Evolutionary conservation across 2,888 invertebrate genomes (phyloP).

Genomic region (Trimorus sp.): DNA sequence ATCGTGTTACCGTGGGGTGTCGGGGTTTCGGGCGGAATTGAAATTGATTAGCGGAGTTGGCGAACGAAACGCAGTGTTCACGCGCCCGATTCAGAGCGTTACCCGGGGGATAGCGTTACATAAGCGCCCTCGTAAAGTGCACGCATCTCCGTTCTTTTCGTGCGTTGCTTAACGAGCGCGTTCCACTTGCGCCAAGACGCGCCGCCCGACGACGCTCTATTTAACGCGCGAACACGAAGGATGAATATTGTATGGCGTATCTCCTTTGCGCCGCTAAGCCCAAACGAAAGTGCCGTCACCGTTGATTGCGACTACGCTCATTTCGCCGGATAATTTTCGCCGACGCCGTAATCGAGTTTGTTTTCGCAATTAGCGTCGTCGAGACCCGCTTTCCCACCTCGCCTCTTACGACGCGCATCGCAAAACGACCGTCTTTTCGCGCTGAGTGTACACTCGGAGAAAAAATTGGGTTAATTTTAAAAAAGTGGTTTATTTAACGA

Average conservation of each 20-base stretch:
- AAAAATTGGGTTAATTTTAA: too few species aligned
- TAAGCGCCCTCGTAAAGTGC: slow-evolving; percentile 57
- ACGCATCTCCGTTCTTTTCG: slow-evolving; percentile 22
- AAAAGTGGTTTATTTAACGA: too few species aligned
- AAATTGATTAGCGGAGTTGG: too few species aligned
- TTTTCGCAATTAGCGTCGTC: slow-evolving; percentile 33
- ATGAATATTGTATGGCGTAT: slow-evolving; percentile 45
- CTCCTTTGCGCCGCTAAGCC: slow-evolving; percentile 23
- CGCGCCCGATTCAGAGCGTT: slow-evolving; percentile 50
- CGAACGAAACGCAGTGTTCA: neutral
- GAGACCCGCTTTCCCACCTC: neutral
- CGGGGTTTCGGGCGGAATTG: too few species aligned
- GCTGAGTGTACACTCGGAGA: too few species aligned
- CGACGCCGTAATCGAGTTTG: slow-evolving; percentile 48
- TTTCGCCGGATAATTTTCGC: slow-evolving; percentile 36
- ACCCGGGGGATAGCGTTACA: slow-evolving; percentile 43
- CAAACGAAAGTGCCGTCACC: slow-evolving; percentile 24
- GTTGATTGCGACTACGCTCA: slow-evolving; percentile 33
- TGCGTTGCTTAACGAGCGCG: slow-evolving; percentile 33
- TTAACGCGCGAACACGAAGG: slow-evolving; percentile 46
- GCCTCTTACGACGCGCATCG: neutral
- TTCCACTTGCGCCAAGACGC: slow-evolving; percentile 61
- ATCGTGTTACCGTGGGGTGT: too few species aligned
- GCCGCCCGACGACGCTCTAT: slow-evolving; percentile 34
- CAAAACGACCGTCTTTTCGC: neutral